Evolutionary conservation across 2,113 vertebrate genomes (phyloP).

Genomic region (Esox niger): DNA sequence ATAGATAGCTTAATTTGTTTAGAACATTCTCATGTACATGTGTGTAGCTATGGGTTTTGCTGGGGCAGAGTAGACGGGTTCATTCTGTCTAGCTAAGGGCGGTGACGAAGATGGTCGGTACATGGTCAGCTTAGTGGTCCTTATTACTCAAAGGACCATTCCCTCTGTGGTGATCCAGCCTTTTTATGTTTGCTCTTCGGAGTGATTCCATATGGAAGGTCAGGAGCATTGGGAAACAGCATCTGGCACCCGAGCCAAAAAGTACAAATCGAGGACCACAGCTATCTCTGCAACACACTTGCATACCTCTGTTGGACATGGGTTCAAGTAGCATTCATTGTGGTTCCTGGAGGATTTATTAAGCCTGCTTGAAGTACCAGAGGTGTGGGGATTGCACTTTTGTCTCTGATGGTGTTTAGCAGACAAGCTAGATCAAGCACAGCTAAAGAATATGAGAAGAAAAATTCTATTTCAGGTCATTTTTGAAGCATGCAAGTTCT

Average conservation of each 20-base stretch:
- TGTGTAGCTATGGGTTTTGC: constrained; percentile 27
- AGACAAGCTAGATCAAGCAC: too few species aligned
- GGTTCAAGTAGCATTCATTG: too few species aligned
- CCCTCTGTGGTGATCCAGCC: constrained; percentile 65
- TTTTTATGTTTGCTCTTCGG: constrained; percentile 71
- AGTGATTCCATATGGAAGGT: constrained; percentile 77
- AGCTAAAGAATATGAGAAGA: too few species aligned
- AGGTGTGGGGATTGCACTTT: too few species aligned
- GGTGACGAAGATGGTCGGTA: constrained; percentile 50
- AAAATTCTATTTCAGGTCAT: too few species aligned
- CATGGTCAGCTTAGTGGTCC: constrained; percentile 68
- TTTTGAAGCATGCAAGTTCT: too few species aligned
- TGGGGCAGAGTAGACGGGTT: constrained; percentile 24
- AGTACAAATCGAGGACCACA: constrained; percentile 49
- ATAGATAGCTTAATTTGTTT: constrained; percentile 46
- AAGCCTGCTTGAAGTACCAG: too few species aligned
- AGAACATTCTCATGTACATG: constrained; percentile 43
- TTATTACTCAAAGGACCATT: constrained; percentile 70
- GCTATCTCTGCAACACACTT: neutral
- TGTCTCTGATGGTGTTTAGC: too few species aligned
- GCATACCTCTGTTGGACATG: too few species aligned
- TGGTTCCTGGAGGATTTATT: too few species aligned
- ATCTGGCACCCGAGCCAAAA: constrained; percentile 51
- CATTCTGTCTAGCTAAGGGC: neutral
- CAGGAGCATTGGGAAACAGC: constrained; percentile 56